Evolutionary conservation across 64 coral and sea anemone genomes (phyloP), one percentile per base, ranked within the genome.

Genomic region (Dendrophyllia cribrosa): DNA sequence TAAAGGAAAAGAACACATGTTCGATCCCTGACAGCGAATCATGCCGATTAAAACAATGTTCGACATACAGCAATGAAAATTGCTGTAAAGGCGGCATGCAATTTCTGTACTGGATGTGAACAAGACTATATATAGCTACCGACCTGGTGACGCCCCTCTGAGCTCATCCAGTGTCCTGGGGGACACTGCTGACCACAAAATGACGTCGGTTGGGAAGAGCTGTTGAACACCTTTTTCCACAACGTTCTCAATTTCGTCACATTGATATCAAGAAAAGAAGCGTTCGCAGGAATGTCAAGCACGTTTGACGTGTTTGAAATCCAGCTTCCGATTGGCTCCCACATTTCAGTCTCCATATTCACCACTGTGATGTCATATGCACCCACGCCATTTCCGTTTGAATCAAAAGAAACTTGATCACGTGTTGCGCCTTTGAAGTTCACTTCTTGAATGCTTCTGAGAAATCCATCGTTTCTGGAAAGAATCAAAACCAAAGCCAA

Each of bases 331-430:
- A 96, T 58, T 72, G 59, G 13, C 23, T 88, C 76, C 92, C 92
- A 96, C 67, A 73, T 26, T 16, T 93, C 63, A 44, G 91, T 93
- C 34, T 65, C 79, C n/a, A 69, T 25, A 67, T 96, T 96, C 21
- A 93, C 78, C 46, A 90, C 68, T 43, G 65, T 93, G 71, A 96
- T 86, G 80, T 96, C 95, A 79, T 96, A 96, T 11, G 90, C 89
- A 17, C 90, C 95, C 10, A 78, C 3, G 56, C 95, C 70, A 70
- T 96, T 91, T 10, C 95, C 95, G 25, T 93, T 82, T 6, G 85
- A 82, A 66, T 93, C 87, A 34, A 96, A 96, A 25, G 83, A 71
- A 6, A 96, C 91, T 84, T 50, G 87, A 34, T 90, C 79, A 79
- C 91, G 95, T 55, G 95, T 88, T 23, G 70, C 55, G 4, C 95